phyloP scores from a whole-genome alignment of 2,797 vertebrate genomes.

The Megalops cyprinoides region DNA sequence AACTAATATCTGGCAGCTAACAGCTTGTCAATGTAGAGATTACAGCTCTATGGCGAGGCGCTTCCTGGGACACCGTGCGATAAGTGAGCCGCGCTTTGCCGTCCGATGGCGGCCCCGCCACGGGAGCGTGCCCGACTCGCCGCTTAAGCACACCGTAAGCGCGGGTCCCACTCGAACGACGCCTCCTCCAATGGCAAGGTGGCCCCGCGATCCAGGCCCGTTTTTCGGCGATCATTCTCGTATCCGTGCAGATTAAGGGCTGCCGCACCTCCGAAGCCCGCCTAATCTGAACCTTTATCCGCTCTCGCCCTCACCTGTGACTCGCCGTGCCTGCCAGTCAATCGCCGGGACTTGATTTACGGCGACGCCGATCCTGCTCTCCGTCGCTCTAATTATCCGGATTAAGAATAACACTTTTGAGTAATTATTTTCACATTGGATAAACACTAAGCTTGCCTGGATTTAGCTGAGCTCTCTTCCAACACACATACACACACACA shows the following conservation, averaged over 20 bases:
- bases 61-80: too few species aligned
- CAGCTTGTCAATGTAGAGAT: too few species aligned
- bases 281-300: conserved; percentile 99
- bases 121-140: too few species aligned
- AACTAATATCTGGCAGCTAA: too few species aligned
- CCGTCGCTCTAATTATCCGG: conserved; percentile 96
- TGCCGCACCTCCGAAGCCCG: conserved; percentile 98
- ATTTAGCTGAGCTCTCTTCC: conserved; percentile 98
- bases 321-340: conserved; percentile 95
- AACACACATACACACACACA: too few species aligned
- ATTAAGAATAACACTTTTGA: conserved; percentile 99
- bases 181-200: conserved; percentile 90
- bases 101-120: too few species aligned
- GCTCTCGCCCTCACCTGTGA: conserved; percentile 99
- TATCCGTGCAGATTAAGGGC: conserved; percentile 99
- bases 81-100: too few species aligned
- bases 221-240: conserved; percentile 99
- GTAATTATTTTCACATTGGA: conserved; percentile 99
- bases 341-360: conserved; percentile 93
- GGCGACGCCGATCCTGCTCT: conserved; percentile 97
- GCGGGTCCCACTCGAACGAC: conserved; percentile 73
- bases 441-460: conserved; percentile 99
- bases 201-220: conserved; percentile 91
- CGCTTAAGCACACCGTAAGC: too few species aligned
- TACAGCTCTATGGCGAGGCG: too few species aligned